A percentile compares a stretch with the other conserved stretches of the same genome.
Evolutionary conservation across 2,888 invertebrate genomes (phyloP).

Genomic region (Dasysyrphus tricinctus): DNA sequence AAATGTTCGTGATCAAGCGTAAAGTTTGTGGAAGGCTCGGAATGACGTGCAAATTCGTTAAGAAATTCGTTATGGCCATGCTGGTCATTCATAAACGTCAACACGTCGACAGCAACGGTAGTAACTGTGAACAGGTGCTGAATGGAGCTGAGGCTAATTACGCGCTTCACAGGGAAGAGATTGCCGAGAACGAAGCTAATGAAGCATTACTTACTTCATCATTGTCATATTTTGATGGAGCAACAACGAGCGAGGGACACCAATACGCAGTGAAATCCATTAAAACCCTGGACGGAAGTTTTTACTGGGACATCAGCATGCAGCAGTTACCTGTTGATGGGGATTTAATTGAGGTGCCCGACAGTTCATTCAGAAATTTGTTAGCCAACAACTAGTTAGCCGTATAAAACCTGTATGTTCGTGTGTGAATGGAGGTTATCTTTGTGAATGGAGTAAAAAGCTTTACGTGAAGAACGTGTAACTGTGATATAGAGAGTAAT

Average conservation of each 20-base stretch:
- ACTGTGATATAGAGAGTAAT: slow-evolving; percentile 49
- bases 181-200: slow-evolving; percentile 82
- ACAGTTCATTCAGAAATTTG: slow-evolving; percentile 59
- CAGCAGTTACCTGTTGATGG: slow-evolving; percentile 60
- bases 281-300: slow-evolving; percentile 80
- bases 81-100: slow-evolving; percentile 68
- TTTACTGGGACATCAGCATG: slow-evolving; percentile 80
- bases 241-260: slow-evolving; percentile 26
- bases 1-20: slow-evolving; percentile 55
- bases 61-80: slow-evolving; percentile 61
- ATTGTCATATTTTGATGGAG: slow-evolving; percentile 32
- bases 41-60: slow-evolving; percentile 67
- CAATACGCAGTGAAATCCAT: slow-evolving; percentile 77
- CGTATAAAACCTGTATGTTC: slow-evolving; percentile 4
- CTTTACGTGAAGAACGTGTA: slow-evolving; percentile 25
- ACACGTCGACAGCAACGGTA: slow-evolving; percentile 9
- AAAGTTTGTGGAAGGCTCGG: slow-evolving; percentile 43
- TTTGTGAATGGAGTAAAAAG: slow-evolving; percentile 42
- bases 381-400: slow-evolving; percentile 26
- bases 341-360: slow-evolving; percentile 62
- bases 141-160: slow-evolving; percentile 53
- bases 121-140: slow-evolving; percentile 19
- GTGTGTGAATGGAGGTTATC: slow-evolving; percentile 37
- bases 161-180: slow-evolving; percentile 76
- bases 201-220: slow-evolving; percentile 77